Percentiles rank a stretch among this genome's conserved stretches.
phyloP scores from a whole-genome alignment of 1,140 invertebrate genomes.

The Drosophila melanogaster region DNA sequence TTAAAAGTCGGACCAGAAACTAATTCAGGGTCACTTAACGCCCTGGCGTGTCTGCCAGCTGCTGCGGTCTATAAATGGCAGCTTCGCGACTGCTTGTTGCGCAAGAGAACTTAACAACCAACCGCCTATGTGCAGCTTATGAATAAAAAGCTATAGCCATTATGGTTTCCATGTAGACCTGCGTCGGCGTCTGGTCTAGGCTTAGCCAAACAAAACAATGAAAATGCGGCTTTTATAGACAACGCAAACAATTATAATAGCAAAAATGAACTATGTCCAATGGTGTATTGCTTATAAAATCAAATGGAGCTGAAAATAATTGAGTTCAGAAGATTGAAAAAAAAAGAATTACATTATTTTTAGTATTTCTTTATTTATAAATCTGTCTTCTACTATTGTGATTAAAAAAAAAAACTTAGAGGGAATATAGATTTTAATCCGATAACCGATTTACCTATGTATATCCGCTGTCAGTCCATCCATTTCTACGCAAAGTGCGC shows the following conservation, averaged over 20 bases:
- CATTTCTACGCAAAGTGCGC: too few relatives aligned
- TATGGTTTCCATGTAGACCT: conserved; percentile 39
- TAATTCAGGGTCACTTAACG: conserved; percentile 62
- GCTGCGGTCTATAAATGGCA: conserved; percentile 51
- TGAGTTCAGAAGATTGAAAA: background rate
- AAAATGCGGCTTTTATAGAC: conserved; percentile 31
- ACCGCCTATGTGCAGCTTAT: conserved; percentile 38
- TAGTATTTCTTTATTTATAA: conserved; percentile 3
- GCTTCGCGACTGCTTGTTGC: conserved; percentile 40
- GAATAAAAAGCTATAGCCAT: conserved; percentile 37
- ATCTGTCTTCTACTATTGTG: conserved; percentile 24
- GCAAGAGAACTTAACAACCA: conserved; percentile 43
- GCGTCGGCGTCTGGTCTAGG: conserved; percentile 26
- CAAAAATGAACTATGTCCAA: conserved; percentile 11
- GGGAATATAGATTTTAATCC: too few relatives aligned
- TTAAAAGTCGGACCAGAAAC: conserved; percentile 29
- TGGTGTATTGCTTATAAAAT: conserved; percentile 35
- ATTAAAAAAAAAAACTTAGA: background rate
- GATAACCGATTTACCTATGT: too few relatives aligned
- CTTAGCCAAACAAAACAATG: conserved; percentile 10
- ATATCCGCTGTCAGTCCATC: too few relatives aligned
- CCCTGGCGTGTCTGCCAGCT: conserved; percentile 18
- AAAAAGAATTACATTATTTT: conserved; percentile 13
- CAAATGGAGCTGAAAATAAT: conserved; percentile 28
- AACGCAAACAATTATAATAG: conserved; percentile 32